These are phyloP conservation scores for Penaeus chinensis DNA, from an alignment of 1,140 invertebrate species.

Conservation along the genomic window DNA sequence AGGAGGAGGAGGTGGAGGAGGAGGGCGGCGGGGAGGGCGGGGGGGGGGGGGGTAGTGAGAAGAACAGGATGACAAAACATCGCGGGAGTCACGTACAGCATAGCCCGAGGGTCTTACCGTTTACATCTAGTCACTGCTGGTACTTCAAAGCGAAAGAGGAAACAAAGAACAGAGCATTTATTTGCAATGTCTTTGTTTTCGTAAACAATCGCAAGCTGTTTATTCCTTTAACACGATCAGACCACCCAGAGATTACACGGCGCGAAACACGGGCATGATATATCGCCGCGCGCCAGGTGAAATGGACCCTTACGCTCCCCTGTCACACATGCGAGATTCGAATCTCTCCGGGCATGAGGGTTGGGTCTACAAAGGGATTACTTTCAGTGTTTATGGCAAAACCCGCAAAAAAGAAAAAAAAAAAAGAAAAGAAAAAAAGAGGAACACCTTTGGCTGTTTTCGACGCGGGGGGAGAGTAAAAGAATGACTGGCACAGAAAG, in stretches of 20 bases:
- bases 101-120: too few relatives aligned
- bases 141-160: background rate
- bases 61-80: background rate
- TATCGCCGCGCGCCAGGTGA: background rate
- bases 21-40: background rate
- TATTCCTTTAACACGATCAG: conserved; percentile 58
- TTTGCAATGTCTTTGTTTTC: conserved; percentile 60
- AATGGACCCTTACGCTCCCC: background rate
- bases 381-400: conserved; percentile 54
- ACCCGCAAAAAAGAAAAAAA: conserved; percentile 24
- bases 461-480: background rate
- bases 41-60: background rate
- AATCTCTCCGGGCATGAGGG: background rate
- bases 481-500: background rate
- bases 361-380: conserved; percentile 4
- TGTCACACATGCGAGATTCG: background rate
- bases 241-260: conserved; percentile 50
- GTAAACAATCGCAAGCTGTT: conserved; percentile 58
- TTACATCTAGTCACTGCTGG: background rate
- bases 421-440: background rate
- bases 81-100: background rate
- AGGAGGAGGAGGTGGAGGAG: background rate
- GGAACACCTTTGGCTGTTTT: conserved; percentile 41
- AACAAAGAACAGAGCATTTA: conserved; percentile 48
- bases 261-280: background rate